Percentiles rank a stretch among this genome's conserved stretches.
phyloP scores from a whole-genome alignment of 2,113 vertebrate species.

The Burhinus bistriatus region DNA sequence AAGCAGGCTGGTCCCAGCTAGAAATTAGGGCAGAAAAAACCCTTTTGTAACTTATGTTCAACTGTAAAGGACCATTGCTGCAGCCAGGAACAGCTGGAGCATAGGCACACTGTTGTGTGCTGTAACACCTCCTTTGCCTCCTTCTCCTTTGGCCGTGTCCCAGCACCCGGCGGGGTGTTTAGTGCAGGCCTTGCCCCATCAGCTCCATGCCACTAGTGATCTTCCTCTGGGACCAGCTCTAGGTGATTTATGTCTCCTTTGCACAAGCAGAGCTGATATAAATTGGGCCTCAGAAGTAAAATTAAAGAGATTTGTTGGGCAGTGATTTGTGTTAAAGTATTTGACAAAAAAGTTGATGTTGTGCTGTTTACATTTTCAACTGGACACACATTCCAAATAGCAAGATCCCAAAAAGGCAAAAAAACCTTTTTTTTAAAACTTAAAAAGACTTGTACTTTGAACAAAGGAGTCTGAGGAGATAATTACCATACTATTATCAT shows the following conservation, averaged over 20 bases:
- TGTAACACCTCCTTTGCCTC: not conserved
- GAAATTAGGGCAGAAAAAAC: not conserved
- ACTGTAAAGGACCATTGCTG: not conserved
- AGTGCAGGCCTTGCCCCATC: not conserved
- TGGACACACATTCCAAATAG: not conserved
- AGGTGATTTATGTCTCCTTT: not conserved
- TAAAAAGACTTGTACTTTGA: not conserved
- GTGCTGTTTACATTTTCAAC: not conserved
- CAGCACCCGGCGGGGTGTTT: not conserved
- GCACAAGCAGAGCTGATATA: not conserved
- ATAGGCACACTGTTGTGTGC: not conserved
- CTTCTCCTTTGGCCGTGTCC: not conserved
- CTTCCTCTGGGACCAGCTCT: not conserved
- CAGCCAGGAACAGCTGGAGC: not conserved
- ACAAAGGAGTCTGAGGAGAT: not conserved
- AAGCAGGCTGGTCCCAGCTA: not conserved
- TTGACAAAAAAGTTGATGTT: not conserved
- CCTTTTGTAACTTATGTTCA: not conserved
- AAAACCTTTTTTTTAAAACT: not conserved
- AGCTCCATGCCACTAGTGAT: not conserved
- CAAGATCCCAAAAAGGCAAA: not conserved
- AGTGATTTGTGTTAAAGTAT: rapidly evolving
- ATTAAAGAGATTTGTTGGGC: not conserved
- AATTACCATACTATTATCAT: not conserved
- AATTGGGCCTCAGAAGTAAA: not conserved